Conservation (phyloP, 1,140 invertebrate genomes). For the Zophobas atratus region DNA sequence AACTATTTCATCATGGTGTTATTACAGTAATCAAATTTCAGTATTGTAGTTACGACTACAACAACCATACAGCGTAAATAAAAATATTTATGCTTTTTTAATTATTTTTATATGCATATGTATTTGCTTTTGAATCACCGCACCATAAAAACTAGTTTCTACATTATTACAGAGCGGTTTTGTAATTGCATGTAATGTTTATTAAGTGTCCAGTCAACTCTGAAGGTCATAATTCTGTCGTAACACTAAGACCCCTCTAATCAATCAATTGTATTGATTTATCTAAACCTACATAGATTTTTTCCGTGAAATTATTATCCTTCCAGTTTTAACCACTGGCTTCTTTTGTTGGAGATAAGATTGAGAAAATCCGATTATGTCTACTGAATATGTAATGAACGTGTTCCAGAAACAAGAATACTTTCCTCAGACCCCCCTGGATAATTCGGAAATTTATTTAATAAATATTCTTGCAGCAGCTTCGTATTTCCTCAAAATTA, state of each 20-base stretch:
- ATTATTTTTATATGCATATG: too few species aligned
- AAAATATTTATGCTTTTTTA: too few species aligned
- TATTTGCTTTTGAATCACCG: too few species aligned
- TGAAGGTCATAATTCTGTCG: not conserved
- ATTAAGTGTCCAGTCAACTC: not conserved
- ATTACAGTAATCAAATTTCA: too few species aligned
- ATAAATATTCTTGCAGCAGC: constrained; percentile 30
- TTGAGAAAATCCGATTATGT: constrained; percentile 7
- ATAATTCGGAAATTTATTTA: constrained; percentile 41
- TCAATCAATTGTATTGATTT: not conserved
- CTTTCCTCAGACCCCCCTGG: not conserved
- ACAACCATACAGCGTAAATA: too few species aligned
- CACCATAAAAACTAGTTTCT: too few species aligned
- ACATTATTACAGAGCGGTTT: too few species aligned
- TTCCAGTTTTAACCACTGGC: constrained; percentile 11
- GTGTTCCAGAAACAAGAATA: not conserved
- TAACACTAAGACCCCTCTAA: not conserved
- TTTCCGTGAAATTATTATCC: not conserved
- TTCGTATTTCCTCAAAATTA: constrained; percentile 36
- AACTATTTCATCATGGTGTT: too few species aligned
- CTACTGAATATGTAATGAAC: constrained; percentile 30
- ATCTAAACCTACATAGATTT: not conserved
- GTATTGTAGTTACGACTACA: too few species aligned
- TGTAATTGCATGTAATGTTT: too few species aligned
- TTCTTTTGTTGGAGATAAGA: constrained; percentile 17